Conservation (phyloP, 2,113 vertebrate genomes). For the Salvelinus alpinus region DNA sequence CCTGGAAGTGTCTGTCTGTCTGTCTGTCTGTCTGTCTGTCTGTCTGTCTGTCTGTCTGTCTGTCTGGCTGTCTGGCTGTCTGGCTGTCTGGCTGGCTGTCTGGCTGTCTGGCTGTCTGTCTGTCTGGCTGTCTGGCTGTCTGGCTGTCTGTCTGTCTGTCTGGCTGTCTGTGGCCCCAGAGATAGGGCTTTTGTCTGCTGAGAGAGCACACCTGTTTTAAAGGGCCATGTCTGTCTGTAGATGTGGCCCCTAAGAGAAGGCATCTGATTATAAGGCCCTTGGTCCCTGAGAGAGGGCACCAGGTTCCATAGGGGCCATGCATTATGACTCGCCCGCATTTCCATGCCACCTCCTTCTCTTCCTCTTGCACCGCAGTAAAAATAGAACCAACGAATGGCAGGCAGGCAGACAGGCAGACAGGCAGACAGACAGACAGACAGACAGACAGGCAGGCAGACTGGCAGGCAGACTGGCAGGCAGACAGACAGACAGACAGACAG, state of each 20-base stretch:
- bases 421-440: constrained; percentile 51
- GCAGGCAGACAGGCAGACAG: constrained; percentile 43
- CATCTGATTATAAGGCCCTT: neutral
- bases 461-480: constrained; percentile 42
- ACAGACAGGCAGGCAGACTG: constrained; percentile 43
- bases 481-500: too few relatives aligned
- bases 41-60: neutral
- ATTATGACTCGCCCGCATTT: constrained; percentile 65
- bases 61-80: neutral
- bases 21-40: neutral
- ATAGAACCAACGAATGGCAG: constrained; percentile 42
- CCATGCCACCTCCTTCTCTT: constrained; percentile 56
- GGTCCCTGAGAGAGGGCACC: neutral
- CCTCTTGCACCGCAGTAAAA: constrained; percentile 54
- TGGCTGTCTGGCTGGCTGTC: too few relatives aligned
- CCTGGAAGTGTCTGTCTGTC: neutral
- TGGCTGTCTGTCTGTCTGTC: neutral
- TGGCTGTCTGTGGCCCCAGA: neutral
- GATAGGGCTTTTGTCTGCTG: too few relatives aligned
- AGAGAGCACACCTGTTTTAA: neutral
- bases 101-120: neutral
- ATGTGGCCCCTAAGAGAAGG: neutral
- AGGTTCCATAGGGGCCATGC: constrained; percentile 31
- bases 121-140: neutral
- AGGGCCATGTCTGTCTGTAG: neutral